Base-by-base conservation (phyloP, 1,140 invertebrate species). In the Ceratoteleas bidentatus region DNA sequence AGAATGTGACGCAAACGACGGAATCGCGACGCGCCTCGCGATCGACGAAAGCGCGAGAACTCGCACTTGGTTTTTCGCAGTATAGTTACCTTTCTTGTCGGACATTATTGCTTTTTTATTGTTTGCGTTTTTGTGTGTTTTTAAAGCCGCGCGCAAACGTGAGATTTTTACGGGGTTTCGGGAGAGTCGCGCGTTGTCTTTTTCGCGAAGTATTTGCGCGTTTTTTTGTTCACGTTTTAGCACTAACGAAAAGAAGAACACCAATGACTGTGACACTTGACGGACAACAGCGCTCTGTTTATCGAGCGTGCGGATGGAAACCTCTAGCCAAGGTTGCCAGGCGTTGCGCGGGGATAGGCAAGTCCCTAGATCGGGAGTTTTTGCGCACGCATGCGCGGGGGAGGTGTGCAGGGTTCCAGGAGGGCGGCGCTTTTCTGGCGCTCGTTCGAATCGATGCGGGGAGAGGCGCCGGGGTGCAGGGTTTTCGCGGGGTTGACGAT, bases 61-160 rank as follows among this genome's bases (percentile, higher is more conserved):
- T 84, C 43, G 77, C 74, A 85, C 72, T 86, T 64, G 68, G 62
- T 75, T 85, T 85, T 85, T 84, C 58, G 7, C 9, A 69, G 56
- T 85, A 91, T 92, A 92, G 84, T 92, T 92, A 92, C 91, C 91
- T 92, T 92, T 92, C 78, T 92, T 92, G 90, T 91, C 91, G 84
- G 90, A 88, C 90, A 91, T 91, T 90, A 90, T 91, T 77, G 79
- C 90, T 92, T 92, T 92, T 84, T 92, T 91, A 89, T 91, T 88
- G 84, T 90, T 90, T 90, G 87, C 89, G 90, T 90, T 91, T 88
- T 86, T 49, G 6, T 49, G 40, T 14, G 8, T 1, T 52, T 52
- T 14, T 52, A 88, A 89, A 89, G 80, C 88, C 85, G 64, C 88
- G 87, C 86, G 87, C 84, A 86, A 86, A 85, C 76, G 87, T 88